A percentile compares a stretch with the other conserved stretches of the same genome.
Conservation (phyloP, 1,140 invertebrate species). For the Cardiocondyla obscurior region DNA sequence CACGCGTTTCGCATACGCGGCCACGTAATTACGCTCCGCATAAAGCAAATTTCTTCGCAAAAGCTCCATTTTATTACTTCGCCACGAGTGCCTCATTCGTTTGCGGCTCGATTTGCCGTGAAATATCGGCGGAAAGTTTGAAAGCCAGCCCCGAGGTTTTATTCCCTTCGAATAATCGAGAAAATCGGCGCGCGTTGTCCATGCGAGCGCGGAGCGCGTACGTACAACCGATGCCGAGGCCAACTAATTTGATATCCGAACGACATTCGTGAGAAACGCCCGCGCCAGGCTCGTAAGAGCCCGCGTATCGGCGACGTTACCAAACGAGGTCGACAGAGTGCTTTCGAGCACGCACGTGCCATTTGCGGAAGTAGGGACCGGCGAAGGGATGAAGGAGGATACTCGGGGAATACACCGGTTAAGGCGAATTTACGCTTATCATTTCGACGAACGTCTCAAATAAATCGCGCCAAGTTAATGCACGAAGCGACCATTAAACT, state of each 20-base stretch:
- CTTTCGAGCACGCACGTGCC: conserved; percentile 53
- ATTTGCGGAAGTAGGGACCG: conserved; percentile 41
- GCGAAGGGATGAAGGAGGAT: neutral
- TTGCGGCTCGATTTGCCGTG: neutral
- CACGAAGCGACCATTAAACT: neutral
- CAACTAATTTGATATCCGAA: conserved; percentile 50
- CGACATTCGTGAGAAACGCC: conserved; percentile 45
- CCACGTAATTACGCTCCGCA: neutral
- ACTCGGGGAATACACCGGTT: conserved; percentile 18
- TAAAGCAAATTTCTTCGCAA: conserved; percentile 11
- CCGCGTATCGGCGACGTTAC: conserved; percentile 47
- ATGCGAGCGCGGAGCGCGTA: neutral
- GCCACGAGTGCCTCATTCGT: neutral
- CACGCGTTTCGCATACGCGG: neutral
- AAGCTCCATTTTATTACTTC: conserved; percentile 40
- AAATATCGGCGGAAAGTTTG: neutral
- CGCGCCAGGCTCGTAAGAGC: neutral
- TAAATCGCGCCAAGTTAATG: neutral
- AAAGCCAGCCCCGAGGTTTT: neutral
- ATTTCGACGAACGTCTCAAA: neutral
- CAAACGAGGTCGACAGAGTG: conserved; percentile 42
- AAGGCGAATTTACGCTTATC: conserved; percentile 39
- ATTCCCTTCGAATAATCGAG: conserved; percentile 8
- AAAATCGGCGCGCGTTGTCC: neutral
- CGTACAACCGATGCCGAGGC: neutral